Evolutionary conservation across 2,113 vertebrate species (phyloP), one percentile per base, ranked within the genome.

Genomic region (Hiodon alosoides): DNA sequence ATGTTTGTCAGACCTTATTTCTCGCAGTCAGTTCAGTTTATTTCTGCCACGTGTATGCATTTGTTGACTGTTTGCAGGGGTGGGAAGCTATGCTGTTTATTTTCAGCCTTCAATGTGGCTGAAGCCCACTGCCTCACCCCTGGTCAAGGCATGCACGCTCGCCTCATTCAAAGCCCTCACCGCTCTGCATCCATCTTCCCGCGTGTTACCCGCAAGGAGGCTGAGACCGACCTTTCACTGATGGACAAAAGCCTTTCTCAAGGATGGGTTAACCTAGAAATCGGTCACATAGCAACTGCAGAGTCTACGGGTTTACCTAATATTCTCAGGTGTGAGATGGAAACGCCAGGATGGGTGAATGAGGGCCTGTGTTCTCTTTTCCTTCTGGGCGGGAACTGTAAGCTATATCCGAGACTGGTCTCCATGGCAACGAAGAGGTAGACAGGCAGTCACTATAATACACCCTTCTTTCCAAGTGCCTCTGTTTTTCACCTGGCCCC

Each of bases 221-320:
- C 17, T 53, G 14, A 51, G 50, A 7, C 67, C 14, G 10, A 6
- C 14, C 47, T 11, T 6, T 46, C 50, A 47, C 65, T 48, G 55
- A 7, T 31, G 51, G 16, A 73, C 46, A 3, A 61, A 67, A 50
- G 62, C 54, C 7, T 71, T 50, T 5, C 66, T 53, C 31, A 53
- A 0, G 62, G 71, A 54, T 58, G 47, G 51, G 81, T 79, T 76
- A 70, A 68, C 79, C 59, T 76, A 76, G 77, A 48, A 79, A 83
- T 73, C 2, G 70, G 77, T 77, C 77, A 68, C 78, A 78, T 80
- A 77, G 79, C 73, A 80, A 79, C 71, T 60, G 67, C 69, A 73
- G 71, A 69, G 59, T 69, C 59, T 47, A n/a, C 61, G 54, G 59
- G 48, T 52, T 57, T 79, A 11, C 7, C 60, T 57, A 2, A 51